Percentiles rank a stretch among this genome's conserved stretches.
Conservation (phyloP, 2,113 vertebrate genomes). For the Nanorana parkeri region DNA sequence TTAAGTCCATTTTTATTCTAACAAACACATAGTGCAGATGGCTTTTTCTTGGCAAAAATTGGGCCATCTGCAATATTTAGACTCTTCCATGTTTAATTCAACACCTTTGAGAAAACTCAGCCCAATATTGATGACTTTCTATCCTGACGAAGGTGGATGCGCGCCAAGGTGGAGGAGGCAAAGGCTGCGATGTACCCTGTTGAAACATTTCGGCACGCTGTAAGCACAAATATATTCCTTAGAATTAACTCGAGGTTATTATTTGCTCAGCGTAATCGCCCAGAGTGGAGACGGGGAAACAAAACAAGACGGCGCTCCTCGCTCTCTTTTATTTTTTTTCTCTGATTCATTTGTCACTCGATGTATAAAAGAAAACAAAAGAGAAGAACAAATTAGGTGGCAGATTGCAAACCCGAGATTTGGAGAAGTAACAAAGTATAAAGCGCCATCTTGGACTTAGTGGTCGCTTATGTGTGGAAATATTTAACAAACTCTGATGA, state of each 20-base stretch:
- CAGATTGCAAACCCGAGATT: slow-evolving; percentile 49
- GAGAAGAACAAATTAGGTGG: slow-evolving; percentile 43
- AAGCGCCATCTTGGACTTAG: slow-evolving; percentile 6
- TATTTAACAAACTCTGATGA: background rate
- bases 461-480: background rate
- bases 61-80: slow-evolving; percentile 58
- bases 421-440: slow-evolving; percentile 23
- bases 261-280: slow-evolving; percentile 42
- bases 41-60: slow-evolving; percentile 59
- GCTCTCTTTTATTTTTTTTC: slow-evolving; percentile 22
- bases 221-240: slow-evolving; percentile 52
- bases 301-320: background rate
- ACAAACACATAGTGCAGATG: slow-evolving; percentile 59
- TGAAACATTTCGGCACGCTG: slow-evolving; percentile 40
- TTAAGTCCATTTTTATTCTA: slow-evolving; percentile 59
- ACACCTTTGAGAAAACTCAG: slow-evolving; percentile 56
- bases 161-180: slow-evolving; percentile 33
- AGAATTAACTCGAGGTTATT: slow-evolving; percentile 54
- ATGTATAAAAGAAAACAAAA: background rate
- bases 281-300: slow-evolving; percentile 29
- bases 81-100: slow-evolving; percentile 59
- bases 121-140: slow-evolving; percentile 56
- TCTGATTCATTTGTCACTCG: background rate
- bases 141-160: slow-evolving; percentile 49
- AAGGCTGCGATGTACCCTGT: slow-evolving; percentile 29